Evolutionary conservation across 2,888 invertebrate species (phyloP).

Genomic region (Sisyra nigra): DNA sequence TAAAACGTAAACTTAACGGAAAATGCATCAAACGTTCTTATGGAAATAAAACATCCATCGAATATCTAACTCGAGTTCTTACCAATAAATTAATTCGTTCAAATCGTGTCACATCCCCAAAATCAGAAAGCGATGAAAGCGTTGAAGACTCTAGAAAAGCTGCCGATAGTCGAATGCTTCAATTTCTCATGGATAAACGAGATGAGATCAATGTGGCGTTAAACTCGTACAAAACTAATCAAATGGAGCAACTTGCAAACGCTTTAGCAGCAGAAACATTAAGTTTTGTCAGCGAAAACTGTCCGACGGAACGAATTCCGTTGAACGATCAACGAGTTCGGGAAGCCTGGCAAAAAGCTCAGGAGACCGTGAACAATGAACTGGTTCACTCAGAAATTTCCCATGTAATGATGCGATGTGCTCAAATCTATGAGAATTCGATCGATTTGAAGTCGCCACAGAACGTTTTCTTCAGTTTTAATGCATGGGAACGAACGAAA

Average conservation of each 20-base stretch:
- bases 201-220: constrained; percentile 43
- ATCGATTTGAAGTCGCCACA: constrained; percentile 26
- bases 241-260: constrained; percentile 51
- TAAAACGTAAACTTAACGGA: constrained; percentile 49
- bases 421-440: constrained; percentile 47
- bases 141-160: too few relatives aligned
- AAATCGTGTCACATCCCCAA: constrained; percentile 19
- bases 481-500: constrained; percentile 49
- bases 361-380: constrained; percentile 57
- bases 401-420: constrained; percentile 53
- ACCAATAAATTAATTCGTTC: constrained; percentile 43
- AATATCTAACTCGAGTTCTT: constrained; percentile 59
- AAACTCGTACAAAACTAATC: constrained; percentile 48
- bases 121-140: constrained; percentile 24
- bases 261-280: constrained; percentile 53
- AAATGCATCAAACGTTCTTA: constrained; percentile 27
- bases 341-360: constrained; percentile 59
- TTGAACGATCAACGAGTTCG: constrained; percentile 50
- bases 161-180: constrained; percentile 14
- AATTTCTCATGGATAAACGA: constrained; percentile 34
- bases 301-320: constrained; percentile 23
- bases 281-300: constrained; percentile 34
- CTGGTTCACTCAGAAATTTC: constrained; percentile 63
- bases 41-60: constrained; percentile 31
- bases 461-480: constrained; percentile 40